Evolutionary conservation across 2,113 vertebrate species (phyloP).

Genomic region (Hyperopisus bebe): DNA sequence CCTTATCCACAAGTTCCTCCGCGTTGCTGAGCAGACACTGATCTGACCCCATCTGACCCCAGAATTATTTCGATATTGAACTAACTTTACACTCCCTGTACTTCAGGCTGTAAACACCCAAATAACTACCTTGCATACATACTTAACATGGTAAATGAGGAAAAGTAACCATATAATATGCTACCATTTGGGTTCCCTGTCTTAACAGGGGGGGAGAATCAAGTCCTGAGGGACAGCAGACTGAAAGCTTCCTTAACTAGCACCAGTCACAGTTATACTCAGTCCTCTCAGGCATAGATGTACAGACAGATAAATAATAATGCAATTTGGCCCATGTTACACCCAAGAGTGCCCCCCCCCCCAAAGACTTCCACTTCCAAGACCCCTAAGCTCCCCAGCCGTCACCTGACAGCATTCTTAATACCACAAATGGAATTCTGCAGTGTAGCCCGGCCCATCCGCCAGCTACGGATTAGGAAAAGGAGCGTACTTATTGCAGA

Average conservation of each 20-base stretch:
- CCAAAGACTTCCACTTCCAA: background rate
- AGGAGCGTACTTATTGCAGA: background rate
- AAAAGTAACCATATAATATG: background rate
- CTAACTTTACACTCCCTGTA: background rate
- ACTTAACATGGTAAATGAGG: background rate
- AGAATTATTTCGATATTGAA: background rate
- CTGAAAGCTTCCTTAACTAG: background rate
- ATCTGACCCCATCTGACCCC: background rate
- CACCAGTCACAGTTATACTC: background rate
- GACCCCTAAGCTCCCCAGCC: background rate
- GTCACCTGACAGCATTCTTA: background rate
- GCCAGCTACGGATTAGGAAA: background rate
- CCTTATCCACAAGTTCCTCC: background rate
- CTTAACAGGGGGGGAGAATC: background rate
- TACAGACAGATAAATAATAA: constrained; percentile 3
- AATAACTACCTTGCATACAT: background rate
- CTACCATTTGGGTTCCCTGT: background rate
- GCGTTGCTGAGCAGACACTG: background rate
- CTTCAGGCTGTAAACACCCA: background rate
- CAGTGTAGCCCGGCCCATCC: background rate
- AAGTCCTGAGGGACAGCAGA: background rate
- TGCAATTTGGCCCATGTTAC: background rate
- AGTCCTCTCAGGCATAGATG: background rate
- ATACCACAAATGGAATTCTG: background rate
- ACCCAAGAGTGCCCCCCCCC: background rate